A percentile compares a stretch with the other conserved stretches of the same genome.
These are phyloP conservation scores for Bombus terrestris DNA, from an alignment of 1,140 invertebrate species.

Conservation along the genomic window DNA sequence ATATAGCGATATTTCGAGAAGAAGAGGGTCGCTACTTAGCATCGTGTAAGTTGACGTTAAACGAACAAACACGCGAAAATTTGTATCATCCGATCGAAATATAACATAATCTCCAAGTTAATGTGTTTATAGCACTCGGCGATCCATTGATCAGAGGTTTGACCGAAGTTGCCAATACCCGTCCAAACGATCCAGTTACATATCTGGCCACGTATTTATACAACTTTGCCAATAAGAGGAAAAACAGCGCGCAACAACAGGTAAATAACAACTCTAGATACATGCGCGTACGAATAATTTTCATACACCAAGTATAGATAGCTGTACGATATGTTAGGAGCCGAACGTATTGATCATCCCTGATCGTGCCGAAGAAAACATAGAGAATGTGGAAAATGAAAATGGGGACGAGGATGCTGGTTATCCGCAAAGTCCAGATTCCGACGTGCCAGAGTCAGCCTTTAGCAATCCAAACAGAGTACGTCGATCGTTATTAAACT, in stretches of 20 bases:
- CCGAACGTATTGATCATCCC: slow-evolving; percentile 82
- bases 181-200: slow-evolving; percentile 91
- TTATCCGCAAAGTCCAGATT: slow-evolving; percentile 75
- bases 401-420: slow-evolving; percentile 73
- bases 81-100: background rate
- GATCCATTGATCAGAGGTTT: slow-evolving; percentile 94
- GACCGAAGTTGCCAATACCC: slow-evolving; percentile 91
- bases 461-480: slow-evolving; percentile 86
- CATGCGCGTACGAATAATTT: background rate
- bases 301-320: background rate
- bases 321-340: slow-evolving; percentile 73
- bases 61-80: background rate
- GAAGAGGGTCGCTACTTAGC: slow-evolving; percentile 93
- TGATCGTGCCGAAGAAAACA: slow-evolving; percentile 74
- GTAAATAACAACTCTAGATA: slow-evolving; percentile 55
- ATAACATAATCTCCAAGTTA: background rate
- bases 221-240: slow-evolving; percentile 86
- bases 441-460: slow-evolving; percentile 84
- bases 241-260: slow-evolving; percentile 56
- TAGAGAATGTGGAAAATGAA: slow-evolving; percentile 61
- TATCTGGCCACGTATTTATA: slow-evolving; percentile 92
- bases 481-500: slow-evolving; percentile 49
- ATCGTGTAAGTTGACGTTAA: slow-evolving; percentile 85
- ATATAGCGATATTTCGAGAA: slow-evolving; percentile 89
- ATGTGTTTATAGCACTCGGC: slow-evolving; percentile 87